A percentile compares a stretch with the other conserved stretches of the same genome.
phyloP scores from a whole-genome alignment of 1,140 invertebrate species.

The Aphelinus certus region DNA sequence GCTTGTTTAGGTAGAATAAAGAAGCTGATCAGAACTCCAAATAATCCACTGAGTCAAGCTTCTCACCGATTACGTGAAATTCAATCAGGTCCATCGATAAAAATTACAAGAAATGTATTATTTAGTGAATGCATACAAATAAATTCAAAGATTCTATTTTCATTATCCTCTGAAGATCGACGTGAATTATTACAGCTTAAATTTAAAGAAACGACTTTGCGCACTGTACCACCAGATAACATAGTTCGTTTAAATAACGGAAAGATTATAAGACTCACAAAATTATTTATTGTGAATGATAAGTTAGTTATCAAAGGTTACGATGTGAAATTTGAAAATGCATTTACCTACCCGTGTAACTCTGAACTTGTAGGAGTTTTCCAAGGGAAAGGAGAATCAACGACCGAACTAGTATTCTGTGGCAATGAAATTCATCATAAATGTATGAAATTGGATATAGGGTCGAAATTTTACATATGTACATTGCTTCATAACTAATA shows the following conservation, averaged over 20 bases:
- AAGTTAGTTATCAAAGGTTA: constrained; percentile 27
- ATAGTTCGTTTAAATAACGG: constrained; percentile 40
- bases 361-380: constrained; percentile 30
- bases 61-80: constrained; percentile 7
- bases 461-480: neutral
- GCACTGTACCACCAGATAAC: constrained; percentile 39
- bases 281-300: constrained; percentile 32
- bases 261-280: constrained; percentile 38
- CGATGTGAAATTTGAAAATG: constrained; percentile 19
- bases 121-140: constrained; percentile 15
- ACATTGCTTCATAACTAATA: neutral
- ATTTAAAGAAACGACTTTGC: constrained; percentile 39
- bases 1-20: constrained; percentile 31
- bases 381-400: constrained; percentile 15
- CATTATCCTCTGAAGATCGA: neutral
- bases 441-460: constrained; percentile 34
- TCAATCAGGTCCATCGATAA: neutral
- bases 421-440: constrained; percentile 29
- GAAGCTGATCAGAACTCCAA: constrained; percentile 26
- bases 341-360: constrained; percentile 30
- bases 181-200: constrained; percentile 27
- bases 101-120: neutral
- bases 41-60: constrained; percentile 16
- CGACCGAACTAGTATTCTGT: constrained; percentile 17
- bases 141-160: neutral